These are phyloP conservation scores for Saturnia pavonia DNA, from an alignment of 2,888 invertebrate species.

Conservation along the genomic window DNA sequence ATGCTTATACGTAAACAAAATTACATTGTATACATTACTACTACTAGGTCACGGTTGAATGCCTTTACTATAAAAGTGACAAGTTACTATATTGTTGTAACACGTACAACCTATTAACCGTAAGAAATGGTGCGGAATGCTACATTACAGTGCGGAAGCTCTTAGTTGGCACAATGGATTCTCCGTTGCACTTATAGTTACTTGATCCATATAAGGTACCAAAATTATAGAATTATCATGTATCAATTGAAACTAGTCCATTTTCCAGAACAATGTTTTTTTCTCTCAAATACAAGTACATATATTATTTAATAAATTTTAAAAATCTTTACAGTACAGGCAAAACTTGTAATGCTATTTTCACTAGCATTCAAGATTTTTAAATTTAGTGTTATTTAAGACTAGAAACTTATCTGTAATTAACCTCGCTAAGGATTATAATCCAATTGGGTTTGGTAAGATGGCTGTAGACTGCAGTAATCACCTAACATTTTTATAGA, in stretches of 20 bases:
- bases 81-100: conserved; percentile 7
- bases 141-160: background rate
- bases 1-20: background rate
- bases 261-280: background rate
- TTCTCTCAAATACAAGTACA: background rate
- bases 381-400: too few relatives aligned
- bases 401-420: too few relatives aligned
- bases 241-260: background rate
- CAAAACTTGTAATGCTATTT: too few relatives aligned
- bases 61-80: background rate
- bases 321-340: background rate
- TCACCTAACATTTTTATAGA: too few relatives aligned
- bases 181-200: background rate
- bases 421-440: too few relatives aligned
- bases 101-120: conserved; percentile 4
- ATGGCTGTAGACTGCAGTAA: too few relatives aligned
- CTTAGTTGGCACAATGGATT: conserved; percentile 6
- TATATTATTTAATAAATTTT: background rate
- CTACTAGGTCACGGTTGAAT: conserved; percentile 1
- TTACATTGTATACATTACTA: background rate
- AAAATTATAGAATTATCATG: background rate
- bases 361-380: too few relatives aligned
- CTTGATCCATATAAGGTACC: background rate
- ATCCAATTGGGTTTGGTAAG: too few relatives aligned
- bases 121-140: conserved; percentile 8